phyloP scores from a whole-genome alignment of 1,140 invertebrate genomes.

The Nasonia giraulti region DNA sequence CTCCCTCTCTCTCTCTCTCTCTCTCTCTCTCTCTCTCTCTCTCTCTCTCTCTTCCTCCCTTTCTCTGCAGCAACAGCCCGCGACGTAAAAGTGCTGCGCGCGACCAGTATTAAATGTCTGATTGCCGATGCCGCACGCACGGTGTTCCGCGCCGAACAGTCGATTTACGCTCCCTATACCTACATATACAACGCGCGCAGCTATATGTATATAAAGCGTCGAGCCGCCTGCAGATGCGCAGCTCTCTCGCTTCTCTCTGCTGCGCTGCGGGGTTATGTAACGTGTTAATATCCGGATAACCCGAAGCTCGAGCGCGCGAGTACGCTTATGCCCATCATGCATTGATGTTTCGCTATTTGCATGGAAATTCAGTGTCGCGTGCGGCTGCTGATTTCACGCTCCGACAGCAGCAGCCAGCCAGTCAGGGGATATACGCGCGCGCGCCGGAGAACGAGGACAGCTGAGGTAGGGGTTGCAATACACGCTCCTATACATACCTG shows the following conservation, averaged over 20 bases:
- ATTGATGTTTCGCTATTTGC: slow-evolving; percentile 60
- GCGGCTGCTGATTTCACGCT: slow-evolving; percentile 49
- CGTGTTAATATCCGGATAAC: slow-evolving; percentile 61
- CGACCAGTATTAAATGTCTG: neutral
- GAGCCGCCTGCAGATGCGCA: neutral
- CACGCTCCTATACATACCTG: neutral
- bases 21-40: too few relatives aligned
- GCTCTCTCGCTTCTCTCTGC: neutral
- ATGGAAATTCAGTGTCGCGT: slow-evolving; percentile 57
- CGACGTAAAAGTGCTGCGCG: neutral
- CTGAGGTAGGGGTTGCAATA: neutral
- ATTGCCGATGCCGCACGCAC: too few relatives aligned
- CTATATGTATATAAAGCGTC: neutral
- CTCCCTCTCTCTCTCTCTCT: too few relatives aligned
- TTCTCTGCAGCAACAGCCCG: neutral
- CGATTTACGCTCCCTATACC: neutral
- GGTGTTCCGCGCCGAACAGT: neutral
- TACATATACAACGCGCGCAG: too few relatives aligned
- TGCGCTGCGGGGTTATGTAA: slow-evolving; percentile 52
- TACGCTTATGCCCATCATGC: slow-evolving; percentile 53
- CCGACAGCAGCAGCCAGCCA: neutral
- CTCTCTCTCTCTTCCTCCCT: too few relatives aligned
- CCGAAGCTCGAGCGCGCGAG: slow-evolving; percentile 29
- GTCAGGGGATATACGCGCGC: neutral
- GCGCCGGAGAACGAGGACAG: neutral